Evolutionary conservation across 2,113 vertebrate genomes (phyloP).

Genomic region (Psammodynastes pulverulentus): DNA sequence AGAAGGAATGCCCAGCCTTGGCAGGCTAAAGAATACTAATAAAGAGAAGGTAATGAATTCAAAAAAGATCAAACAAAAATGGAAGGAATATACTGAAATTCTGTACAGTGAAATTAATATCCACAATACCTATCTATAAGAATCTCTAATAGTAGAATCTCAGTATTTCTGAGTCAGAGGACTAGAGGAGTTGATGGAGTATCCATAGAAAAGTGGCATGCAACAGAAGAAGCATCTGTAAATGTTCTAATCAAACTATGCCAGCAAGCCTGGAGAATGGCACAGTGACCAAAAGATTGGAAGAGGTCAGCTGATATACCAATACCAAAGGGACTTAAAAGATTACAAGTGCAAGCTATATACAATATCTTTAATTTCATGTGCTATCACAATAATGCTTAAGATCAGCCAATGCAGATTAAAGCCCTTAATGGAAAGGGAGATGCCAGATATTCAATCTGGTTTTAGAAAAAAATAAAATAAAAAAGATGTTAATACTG

Average conservation of each 20-base stretch:
- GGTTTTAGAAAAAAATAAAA: not conserved
- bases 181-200: not conserved
- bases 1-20: not conserved
- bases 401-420: not conserved
- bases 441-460: not conserved
- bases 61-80: not conserved
- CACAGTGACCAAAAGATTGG: not conserved
- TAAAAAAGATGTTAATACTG: not conserved
- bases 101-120: not conserved
- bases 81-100: not conserved
- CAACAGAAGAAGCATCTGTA: not conserved
- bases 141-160: not conserved
- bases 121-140: not conserved
- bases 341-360: not conserved
- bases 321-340: not conserved
- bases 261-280: not conserved
- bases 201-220: not conserved
- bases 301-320: not conserved
- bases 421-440: not conserved
- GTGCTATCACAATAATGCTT: not conserved
- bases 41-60: not conserved
- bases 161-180: not conserved
- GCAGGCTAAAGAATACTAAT: not conserved
- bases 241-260: not conserved
- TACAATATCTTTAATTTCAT: not conserved